These are phyloP conservation scores for Rhogogaster chlorosoma DNA, from an alignment of 2,888 invertebrate species.

Conservation along the genomic window DNA sequence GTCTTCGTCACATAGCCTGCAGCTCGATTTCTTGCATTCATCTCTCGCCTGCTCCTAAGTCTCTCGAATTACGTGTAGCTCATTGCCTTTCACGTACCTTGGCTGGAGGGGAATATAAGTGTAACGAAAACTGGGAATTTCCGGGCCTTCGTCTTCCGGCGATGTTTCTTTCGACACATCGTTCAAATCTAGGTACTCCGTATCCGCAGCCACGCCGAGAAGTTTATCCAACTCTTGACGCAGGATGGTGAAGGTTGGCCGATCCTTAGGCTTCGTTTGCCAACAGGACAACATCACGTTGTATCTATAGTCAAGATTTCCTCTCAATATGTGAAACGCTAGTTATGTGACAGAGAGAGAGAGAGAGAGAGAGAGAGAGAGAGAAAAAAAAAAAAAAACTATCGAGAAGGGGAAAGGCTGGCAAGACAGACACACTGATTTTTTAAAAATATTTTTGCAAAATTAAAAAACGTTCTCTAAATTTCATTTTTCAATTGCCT, in stretches of 20 bases:
- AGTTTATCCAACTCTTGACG: slow-evolving; percentile 78
- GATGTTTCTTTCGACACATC: background rate
- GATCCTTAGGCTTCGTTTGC: slow-evolving; percentile 83
- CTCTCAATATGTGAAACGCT: background rate
- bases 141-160: background rate
- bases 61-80: background rate
- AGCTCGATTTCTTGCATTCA: background rate
- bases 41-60: background rate
- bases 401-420: no score
- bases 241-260: slow-evolving; percentile 87
- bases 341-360: background rate
- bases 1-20: background rate
- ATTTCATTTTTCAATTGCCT: no score
- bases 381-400: background rate
- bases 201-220: slow-evolving; percentile 73
- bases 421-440: no score
- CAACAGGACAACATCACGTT: slow-evolving; percentile 89
- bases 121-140: background rate
- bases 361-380: no score
- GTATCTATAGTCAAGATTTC: slow-evolving; percentile 80
- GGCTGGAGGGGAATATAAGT: background rate
- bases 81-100: background rate
- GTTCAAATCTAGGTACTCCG: slow-evolving; percentile 70
- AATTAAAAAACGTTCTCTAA: no score
- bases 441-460: no score